Evolutionary conservation across 64 coral and sea anemone genomes (phyloP).

Genomic region (Dendronephthya gigantea): DNA sequence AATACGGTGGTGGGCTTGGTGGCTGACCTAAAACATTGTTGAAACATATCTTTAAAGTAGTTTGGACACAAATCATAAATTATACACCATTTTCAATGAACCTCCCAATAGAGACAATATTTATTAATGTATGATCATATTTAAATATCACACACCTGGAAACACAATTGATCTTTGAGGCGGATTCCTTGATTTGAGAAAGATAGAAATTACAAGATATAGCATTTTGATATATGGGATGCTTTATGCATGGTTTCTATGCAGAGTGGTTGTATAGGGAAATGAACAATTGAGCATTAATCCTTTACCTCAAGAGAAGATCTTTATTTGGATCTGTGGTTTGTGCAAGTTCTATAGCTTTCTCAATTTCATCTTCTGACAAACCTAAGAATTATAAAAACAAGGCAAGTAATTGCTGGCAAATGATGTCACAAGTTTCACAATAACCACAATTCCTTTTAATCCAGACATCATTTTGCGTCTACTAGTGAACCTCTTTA

Average conservation of each 20-base stretch:
- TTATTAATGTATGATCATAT: background rate
- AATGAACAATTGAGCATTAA: background rate
- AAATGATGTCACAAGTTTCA: background rate
- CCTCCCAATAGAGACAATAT: background rate
- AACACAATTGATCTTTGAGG: background rate
- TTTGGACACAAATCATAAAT: too few relatives aligned
- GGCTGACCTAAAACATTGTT: too few relatives aligned
- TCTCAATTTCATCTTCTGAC: background rate
- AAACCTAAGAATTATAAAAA: background rate
- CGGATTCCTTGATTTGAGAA: background rate
- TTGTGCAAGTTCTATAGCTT: background rate
- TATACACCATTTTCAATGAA: background rate
- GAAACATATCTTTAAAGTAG: too few relatives aligned
- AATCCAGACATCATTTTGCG: too few relatives aligned
- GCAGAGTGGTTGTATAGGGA: too few relatives aligned
- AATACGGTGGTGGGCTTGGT: background rate
- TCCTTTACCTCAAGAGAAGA: background rate
- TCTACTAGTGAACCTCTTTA: too few relatives aligned
- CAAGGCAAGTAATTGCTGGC: background rate
- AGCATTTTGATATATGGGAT: background rate
- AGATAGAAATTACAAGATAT: background rate
- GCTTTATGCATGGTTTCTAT: too few relatives aligned
- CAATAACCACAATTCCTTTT: background rate
- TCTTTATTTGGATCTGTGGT: background rate
- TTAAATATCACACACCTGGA: background rate